Base-by-base conservation (phyloP, 2,113 vertebrate genomes). In the Erinaceus europaeus region DNA sequence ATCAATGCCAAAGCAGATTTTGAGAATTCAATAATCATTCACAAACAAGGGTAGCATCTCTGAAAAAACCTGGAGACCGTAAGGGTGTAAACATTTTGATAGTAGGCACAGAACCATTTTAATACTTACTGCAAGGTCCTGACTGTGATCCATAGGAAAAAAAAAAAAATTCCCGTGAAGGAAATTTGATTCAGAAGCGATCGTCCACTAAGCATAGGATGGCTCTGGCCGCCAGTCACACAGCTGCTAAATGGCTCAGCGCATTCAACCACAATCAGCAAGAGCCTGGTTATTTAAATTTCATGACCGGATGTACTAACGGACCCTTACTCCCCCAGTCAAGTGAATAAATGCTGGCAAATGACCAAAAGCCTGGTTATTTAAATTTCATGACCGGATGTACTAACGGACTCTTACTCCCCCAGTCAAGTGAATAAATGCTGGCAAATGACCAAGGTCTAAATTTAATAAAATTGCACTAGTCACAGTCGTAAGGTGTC, bases 401-500 rank as follows among this genome's bases (percentile, higher is more conserved):
- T 71, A 71, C 34, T 71, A 88, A 67, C 93, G 10, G 48, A 80
- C 88, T 62, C 62, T 91, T 92, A 64, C 10, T 89, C 64, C 57
- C 46, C 21, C 50, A 59, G 52, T 88, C 90, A 95, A 94, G 27
- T 80, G 81, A 83, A 3, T 93, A 73, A 92, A 84, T 68, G 1
- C 57, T 94, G 59, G 67, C 21, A 94, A 81, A 93, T 96, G 88
- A 93, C 57, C 82, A 91, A 94, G n/a, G n/a, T 93, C 78, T 90
- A 93, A 91, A 87, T 75, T 92, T 65, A 88, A 94, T 72, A 79
- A 77, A 91, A 91, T 36, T 34, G 53, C 91, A 86, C 88, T 79
- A 93, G 27, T 42, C 65, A 92, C 75, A 42, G 84, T 94, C 21
- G n/a, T 64, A 93, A 83, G 46, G 67, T 88, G 74, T 79, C 73